Conservation (phyloP, 2,113 vertebrate genomes). For the Hippocampus mohnikei region DNA sequence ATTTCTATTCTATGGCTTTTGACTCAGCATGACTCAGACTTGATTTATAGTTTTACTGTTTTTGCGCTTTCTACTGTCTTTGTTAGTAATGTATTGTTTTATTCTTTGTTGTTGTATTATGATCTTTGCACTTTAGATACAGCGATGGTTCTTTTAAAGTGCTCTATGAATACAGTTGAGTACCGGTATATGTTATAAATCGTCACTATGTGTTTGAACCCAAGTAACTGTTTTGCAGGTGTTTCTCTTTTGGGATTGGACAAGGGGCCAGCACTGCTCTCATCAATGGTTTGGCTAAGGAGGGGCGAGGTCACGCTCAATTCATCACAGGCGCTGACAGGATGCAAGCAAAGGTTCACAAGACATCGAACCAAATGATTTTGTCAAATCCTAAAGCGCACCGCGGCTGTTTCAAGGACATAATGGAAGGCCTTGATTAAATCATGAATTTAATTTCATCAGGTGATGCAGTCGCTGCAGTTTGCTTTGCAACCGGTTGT, state of each 20-base stretch:
- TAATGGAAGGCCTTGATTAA: neutral
- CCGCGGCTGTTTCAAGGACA: neutral
- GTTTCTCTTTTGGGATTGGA: constrained; percentile 84
- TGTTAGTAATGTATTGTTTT: too few relatives aligned
- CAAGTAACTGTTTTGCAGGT: constrained; percentile 57
- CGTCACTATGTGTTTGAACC: too few relatives aligned
- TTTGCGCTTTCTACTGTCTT: too few relatives aligned
- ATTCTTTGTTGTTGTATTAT: too few relatives aligned
- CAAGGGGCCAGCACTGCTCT: constrained; percentile 81
- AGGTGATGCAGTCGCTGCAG: constrained; percentile 68
- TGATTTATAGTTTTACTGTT: too few relatives aligned
- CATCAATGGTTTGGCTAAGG: constrained; percentile 76
- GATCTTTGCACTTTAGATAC: too few relatives aligned
- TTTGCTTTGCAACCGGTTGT: constrained; percentile 66
- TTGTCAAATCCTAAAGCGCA: neutral
- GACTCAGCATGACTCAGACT: too few relatives aligned
- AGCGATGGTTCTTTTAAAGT: too few relatives aligned
- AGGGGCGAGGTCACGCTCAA: constrained; percentile 72
- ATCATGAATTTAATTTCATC: neutral
- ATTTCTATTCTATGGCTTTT: too few relatives aligned
- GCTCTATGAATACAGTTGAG: too few relatives aligned
- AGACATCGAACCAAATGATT: constrained; percentile 13
- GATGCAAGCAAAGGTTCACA: constrained; percentile 79
- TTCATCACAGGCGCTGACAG: constrained; percentile 79
- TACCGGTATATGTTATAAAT: too few relatives aligned